Conservation (phyloP, 2,113 vertebrate species). For the Willisornis vidua region DNA sequence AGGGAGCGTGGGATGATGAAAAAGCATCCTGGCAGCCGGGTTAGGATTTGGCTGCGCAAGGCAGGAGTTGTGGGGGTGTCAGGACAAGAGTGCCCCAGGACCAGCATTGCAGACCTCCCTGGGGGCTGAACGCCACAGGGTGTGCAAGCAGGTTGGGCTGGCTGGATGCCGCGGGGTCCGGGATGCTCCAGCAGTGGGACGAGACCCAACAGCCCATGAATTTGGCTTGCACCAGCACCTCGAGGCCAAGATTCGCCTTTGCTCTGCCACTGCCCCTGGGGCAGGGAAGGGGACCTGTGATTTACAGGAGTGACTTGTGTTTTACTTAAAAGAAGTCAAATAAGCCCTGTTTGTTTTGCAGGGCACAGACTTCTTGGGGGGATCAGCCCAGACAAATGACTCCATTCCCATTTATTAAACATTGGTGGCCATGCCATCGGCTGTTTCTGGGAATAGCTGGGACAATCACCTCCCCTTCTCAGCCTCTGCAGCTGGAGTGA, state of each 20-base stretch:
- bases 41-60: background rate
- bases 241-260: background rate
- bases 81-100: rapidly evolving
- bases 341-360: slow-evolving; percentile 25
- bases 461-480: background rate
- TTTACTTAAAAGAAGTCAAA: slow-evolving; percentile 52
- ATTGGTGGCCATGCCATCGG: background rate
- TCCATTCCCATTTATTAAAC: slow-evolving; percentile 22
- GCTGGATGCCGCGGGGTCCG: rapidly evolving
- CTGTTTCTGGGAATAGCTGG: background rate
- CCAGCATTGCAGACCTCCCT: rapidly evolving
- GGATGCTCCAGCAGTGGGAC: background rate
- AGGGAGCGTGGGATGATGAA: background rate
- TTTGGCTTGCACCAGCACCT: background rate
- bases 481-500: background rate
- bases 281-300: slow-evolving; percentile 13
- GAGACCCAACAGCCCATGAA: background rate
- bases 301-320: slow-evolving; percentile 23
- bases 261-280: background rate
- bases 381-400: slow-evolving; percentile 31
- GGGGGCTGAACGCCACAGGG: rapidly evolving
- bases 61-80: background rate
- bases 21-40: background rate
- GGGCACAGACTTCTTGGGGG: background rate
- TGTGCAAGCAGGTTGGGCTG: rapidly evolving